Percentiles rank a stretch among this genome's conserved stretches.
phyloP scores from a whole-genome alignment of 2,797 vertebrate genomes.

The Cossypha polioptera region DNA sequence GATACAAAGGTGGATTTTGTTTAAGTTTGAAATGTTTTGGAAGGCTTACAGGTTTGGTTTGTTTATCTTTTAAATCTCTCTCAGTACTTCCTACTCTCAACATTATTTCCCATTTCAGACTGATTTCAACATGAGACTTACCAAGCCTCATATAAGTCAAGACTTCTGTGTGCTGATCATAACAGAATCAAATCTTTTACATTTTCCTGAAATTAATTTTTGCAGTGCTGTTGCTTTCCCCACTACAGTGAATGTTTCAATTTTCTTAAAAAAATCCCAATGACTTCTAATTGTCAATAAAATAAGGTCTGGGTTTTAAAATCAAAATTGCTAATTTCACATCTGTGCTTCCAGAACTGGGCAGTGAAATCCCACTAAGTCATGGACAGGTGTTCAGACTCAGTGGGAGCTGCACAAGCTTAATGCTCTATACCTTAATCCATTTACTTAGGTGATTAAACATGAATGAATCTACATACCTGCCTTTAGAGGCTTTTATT shows the following conservation, averaged over 20 bases:
- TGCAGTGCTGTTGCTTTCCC: not conserved
- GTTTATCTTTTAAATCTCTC: not conserved
- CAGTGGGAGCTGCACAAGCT: not conserved
- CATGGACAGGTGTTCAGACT: not conserved
- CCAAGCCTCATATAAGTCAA: not conserved
- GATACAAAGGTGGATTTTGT: conserved; percentile 8
- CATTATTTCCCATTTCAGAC: conserved; percentile 1
- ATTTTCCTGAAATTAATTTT: conserved; percentile 3
- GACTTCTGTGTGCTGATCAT: not conserved
- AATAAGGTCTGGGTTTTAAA: not conserved
- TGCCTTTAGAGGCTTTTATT: not conserved
- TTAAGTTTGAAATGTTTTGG: conserved; percentile 27
- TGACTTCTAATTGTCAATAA: not conserved
- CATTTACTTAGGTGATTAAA: not conserved
- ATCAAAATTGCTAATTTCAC: not conserved
- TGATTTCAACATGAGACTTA: not conserved
- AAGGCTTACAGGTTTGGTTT: not conserved
- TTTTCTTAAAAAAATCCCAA: not conserved
- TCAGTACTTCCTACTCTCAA: not conserved
- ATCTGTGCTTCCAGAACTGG: not conserved
- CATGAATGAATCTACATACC: not conserved
- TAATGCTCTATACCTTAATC: not conserved
- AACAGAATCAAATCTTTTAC: not conserved
- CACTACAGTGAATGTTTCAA: not conserved
- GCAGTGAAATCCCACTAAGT: not conserved